phyloP scores from a whole-genome alignment of 1,140 invertebrate species.

The Aphidius gifuensis region DNA sequence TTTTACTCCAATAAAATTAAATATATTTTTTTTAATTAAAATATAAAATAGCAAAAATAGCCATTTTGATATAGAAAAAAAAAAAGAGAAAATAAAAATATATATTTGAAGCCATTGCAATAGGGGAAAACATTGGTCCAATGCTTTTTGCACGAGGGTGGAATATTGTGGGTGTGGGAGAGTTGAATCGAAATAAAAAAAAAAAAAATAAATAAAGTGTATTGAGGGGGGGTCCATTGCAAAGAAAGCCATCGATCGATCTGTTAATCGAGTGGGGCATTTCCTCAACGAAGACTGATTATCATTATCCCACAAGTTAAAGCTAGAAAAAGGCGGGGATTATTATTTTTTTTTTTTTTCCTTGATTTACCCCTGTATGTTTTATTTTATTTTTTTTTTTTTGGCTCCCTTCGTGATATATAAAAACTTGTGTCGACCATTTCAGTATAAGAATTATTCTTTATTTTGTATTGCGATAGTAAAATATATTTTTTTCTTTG shows the following conservation, averaged over 20 bases:
- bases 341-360: background rate
- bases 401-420: background rate
- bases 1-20: no score
- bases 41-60: no score
- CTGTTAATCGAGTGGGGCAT: constrained; percentile 20
- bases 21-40: no score
- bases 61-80: background rate
- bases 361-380: background rate
- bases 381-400: background rate
- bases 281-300: constrained; percentile 16
- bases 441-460: no score
- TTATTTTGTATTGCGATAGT: no score
- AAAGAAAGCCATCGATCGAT: constrained; percentile 15
- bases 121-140: constrained; percentile 11
- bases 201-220: background rate
- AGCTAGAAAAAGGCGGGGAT: constrained; percentile 6
- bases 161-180: background rate
- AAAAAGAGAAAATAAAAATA: constrained; percentile 3
- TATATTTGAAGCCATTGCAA: background rate
- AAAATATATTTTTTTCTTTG: no score
- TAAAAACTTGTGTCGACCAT: background rate
- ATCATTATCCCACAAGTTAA: constrained; percentile 15
- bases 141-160: background rate
- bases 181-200: background rate
- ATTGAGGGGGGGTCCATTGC: constrained; percentile 6